These are phyloP conservation scores for Anomalospiza imberbis DNA, from an alignment of 2,797 vertebrate genomes.

Conservation along the genomic window DNA sequence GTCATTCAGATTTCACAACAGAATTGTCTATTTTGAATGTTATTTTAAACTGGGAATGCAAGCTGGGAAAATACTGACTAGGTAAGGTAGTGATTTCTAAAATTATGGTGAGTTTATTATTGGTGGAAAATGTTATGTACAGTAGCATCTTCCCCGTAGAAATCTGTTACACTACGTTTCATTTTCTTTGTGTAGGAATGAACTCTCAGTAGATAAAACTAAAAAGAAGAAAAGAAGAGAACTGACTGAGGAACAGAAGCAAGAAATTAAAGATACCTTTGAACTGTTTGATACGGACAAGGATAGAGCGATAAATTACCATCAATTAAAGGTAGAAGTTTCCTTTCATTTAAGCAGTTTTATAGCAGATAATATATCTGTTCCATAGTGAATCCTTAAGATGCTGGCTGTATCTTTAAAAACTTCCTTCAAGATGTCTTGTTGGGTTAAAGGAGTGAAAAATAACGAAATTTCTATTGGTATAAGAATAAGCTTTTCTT, in stretches of 20 bases:
- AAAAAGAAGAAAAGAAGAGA: constrained; percentile 86
- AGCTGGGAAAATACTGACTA: background rate
- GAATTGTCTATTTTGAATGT: background rate
- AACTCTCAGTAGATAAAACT: constrained; percentile 79
- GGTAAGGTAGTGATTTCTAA: background rate
- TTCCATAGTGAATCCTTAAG: background rate
- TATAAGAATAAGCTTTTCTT: background rate
- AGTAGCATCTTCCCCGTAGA: background rate
- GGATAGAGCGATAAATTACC: constrained; percentile 89
- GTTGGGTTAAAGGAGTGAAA: background rate
- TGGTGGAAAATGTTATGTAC: background rate
- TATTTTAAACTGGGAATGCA: background rate
- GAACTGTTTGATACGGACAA: constrained; percentile 90
- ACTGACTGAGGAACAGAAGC: constrained; percentile 86
- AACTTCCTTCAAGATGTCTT: background rate
- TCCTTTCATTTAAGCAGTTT: background rate
- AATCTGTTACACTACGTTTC: background rate
- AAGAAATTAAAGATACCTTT: constrained; percentile 92
- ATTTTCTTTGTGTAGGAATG: constrained; percentile 69
- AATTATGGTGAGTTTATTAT: background rate
- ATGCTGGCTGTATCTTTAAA: background rate
- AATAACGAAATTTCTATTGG: background rate
- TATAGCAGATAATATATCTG: background rate
- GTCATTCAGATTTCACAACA: background rate
- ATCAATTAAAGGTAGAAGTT: constrained; percentile 86